A percentile compares a stretch with the other conserved stretches of the same genome.
phyloP scores from a whole-genome alignment of 53 echinoderm and acorn worm genomes.

The Echinometra lucunter region DNA sequence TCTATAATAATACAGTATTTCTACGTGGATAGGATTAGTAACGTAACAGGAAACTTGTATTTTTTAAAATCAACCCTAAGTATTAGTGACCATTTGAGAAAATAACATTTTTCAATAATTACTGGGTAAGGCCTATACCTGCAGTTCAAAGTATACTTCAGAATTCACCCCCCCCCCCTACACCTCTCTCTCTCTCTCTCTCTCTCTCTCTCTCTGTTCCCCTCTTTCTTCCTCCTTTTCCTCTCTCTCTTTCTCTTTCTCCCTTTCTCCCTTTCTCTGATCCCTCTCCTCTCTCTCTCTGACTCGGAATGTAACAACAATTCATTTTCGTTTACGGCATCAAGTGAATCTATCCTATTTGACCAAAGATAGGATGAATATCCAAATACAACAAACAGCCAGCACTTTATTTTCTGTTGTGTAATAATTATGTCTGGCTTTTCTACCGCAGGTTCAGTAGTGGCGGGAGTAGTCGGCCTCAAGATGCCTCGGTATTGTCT shows the following conservation, averaged over 20 bases:
- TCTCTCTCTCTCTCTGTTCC: no score
- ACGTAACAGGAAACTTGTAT: no score
- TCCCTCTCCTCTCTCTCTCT: neutral
- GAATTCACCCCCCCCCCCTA: no score
- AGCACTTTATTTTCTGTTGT: neutral
- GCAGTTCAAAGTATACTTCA: no score
- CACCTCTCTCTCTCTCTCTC: neutral
- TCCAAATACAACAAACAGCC: neutral
- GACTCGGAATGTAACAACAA: neutral
- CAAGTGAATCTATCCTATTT: no score
- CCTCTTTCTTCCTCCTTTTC: neutral
- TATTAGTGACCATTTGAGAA: no score
- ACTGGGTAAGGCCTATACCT: no score
- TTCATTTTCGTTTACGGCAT: neutral
- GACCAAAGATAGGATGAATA: neutral
- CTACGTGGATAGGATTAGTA: no score
- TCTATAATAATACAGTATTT: no score
- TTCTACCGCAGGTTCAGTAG: conserved; percentile 84
- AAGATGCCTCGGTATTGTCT: conserved; percentile 99
- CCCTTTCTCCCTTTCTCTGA: neutral
- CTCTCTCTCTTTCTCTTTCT: neutral
- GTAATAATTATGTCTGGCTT: no score
- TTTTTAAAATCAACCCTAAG: no score
- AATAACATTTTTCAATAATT: no score
- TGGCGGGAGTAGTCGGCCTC: conserved; percentile 97